Percentiles rank a stretch among this genome's conserved stretches.
These are phyloP conservation scores for Microcebus jonahi DNA, from an alignment of 2,113 vertebrate species.

Conservation along the genomic window DNA sequence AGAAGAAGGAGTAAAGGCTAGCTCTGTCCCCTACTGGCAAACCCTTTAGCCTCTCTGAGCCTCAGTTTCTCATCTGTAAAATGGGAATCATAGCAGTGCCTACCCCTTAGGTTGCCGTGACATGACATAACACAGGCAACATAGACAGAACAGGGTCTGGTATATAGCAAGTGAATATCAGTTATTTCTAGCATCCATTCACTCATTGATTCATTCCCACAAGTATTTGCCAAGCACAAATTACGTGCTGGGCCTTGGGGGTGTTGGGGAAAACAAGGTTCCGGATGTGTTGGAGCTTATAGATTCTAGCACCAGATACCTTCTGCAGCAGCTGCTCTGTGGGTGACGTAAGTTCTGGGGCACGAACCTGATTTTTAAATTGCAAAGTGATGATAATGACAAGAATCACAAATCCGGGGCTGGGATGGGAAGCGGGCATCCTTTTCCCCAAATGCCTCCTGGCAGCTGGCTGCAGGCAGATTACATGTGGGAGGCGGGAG, in stretches of 20 bases:
- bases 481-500: neutral
- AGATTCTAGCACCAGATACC: neutral
- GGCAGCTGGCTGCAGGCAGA: neutral
- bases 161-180: fast-evolving
- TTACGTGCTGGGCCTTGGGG: neutral
- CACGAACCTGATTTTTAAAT: neutral
- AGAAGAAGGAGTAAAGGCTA: neutral
- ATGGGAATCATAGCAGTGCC: neutral
- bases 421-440: neutral
- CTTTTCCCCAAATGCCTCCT: neutral
- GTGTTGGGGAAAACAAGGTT: neutral
- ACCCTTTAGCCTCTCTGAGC: neutral
- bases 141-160: too few relatives aligned
- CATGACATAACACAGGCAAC: neutral
- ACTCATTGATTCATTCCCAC: neutral
- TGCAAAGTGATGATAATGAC: neutral
- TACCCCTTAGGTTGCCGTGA: neutral
- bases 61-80: neutral
- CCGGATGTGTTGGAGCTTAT: fast-evolving
- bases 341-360: neutral
- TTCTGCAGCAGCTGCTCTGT: too few relatives aligned
- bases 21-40: neutral
- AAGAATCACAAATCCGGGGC: neutral
- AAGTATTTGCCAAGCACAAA: neutral
- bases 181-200: neutral